Conservation (phyloP, 1,140 invertebrate genomes). For the Drosophila mauritiana region DNA sequence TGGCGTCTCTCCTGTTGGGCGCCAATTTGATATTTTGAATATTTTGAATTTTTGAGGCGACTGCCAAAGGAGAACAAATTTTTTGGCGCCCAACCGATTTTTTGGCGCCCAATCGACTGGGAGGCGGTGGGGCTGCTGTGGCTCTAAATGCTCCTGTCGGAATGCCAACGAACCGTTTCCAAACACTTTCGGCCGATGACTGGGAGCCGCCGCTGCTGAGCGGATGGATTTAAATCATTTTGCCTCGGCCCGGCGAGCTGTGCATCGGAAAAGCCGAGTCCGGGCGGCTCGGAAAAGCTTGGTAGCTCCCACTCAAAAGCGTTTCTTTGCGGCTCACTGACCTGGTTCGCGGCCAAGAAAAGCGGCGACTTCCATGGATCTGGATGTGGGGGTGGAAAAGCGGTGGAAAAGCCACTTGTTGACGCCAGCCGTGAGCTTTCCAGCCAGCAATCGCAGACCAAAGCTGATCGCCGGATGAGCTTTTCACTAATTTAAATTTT, state of each 20-base stretch:
- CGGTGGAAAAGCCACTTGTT: conserved; percentile 30
- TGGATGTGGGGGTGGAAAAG: background rate
- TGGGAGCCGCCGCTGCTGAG: conserved; percentile 11
- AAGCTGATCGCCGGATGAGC: conserved; percentile 1
- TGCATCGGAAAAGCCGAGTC: conserved; percentile 11
- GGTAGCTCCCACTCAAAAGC: conserved; percentile 22
- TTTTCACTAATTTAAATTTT: background rate
- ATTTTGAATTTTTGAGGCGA: background rate
- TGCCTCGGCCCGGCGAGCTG: conserved; percentile 9
- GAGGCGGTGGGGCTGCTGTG: conserved; percentile 1
- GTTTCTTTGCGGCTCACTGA: background rate
- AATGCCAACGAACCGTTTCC: conserved; percentile 61
- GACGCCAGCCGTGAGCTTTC: conserved; percentile 21
- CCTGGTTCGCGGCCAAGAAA: conserved; percentile 34
- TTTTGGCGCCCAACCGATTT: conserved; percentile 17
- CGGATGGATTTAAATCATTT: conserved; percentile 27
- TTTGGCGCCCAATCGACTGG: background rate
- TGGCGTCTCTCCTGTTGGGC: background rate
- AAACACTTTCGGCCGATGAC: conserved; percentile 52
- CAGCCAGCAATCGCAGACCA: conserved; percentile 3
- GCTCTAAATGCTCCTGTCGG: conserved; percentile 2
- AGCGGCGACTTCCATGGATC: conserved; percentile 1
- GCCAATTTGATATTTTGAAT: background rate
- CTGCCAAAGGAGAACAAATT: background rate
- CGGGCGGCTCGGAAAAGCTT: conserved; percentile 13